These are phyloP conservation scores for human DNA, from an alignment of 2,113 vertebrate species.

Conservation along the genomic window DNA sequence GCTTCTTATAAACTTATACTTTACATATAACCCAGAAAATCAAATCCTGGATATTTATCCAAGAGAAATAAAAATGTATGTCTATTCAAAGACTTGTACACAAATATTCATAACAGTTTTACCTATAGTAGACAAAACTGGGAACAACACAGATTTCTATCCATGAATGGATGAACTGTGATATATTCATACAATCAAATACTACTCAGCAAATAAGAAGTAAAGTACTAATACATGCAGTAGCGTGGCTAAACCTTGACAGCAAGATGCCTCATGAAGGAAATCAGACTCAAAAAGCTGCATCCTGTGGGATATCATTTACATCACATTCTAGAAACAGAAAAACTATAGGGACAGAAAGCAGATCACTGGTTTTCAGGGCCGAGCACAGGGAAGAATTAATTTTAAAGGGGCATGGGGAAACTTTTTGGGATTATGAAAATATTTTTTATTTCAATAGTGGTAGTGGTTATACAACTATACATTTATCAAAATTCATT, in stretches of 20 bases:
- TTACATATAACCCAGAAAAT: neutral
- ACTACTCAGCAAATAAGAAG: neutral
- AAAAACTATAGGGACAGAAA: neutral
- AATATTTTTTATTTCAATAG: neutral
- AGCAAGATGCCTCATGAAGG: neutral
- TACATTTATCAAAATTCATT: constrained; percentile 12
- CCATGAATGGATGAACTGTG: neutral
- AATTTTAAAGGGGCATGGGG: rapidly evolving
- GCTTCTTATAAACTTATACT: neutral
- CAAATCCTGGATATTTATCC: neutral
- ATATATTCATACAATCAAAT: neutral
- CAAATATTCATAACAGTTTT: neutral
- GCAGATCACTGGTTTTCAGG: neutral
- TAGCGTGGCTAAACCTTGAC: neutral
- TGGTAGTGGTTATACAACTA: neutral
- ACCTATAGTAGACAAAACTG: neutral
- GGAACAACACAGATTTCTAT: neutral
- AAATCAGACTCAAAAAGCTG: neutral
- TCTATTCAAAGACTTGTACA: neutral
- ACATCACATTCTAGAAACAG: neutral
- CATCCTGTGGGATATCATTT: neutral
- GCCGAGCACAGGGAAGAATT: neutral
- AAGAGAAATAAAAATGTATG: neutral
- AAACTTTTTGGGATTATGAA: neutral
- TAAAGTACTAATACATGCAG: neutral